Conservation (phyloP, 2,888 invertebrate species). For the Tyria jacobaeae region DNA sequence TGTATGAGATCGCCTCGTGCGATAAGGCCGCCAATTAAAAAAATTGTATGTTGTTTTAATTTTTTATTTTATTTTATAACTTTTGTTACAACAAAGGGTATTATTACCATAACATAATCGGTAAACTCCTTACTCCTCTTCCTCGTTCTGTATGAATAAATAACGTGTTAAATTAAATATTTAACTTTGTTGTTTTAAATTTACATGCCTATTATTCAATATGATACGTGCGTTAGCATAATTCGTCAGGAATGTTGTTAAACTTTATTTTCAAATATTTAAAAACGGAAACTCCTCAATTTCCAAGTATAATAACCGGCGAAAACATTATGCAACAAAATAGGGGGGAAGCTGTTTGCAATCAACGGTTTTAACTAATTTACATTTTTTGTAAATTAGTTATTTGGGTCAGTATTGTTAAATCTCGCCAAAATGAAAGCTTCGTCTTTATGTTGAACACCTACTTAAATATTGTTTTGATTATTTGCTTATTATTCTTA, state of each 20-base stretch:
- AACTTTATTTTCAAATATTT: neutral
- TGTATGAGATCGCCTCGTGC: no score
- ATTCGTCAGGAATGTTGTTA: neutral
- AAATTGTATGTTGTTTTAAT: no score
- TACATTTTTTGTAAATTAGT: conserved; percentile 16
- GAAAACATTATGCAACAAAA: conserved; percentile 5
- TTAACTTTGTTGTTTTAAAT: no score
- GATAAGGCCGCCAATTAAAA: no score
- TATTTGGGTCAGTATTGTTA: conserved; percentile 19
- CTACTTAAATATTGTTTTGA: neutral
- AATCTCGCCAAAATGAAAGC: conserved; percentile 7
- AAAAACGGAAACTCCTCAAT: conserved; percentile 4
- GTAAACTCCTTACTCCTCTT: neutral
- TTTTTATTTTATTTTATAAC: no score
- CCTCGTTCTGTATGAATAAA: no score
- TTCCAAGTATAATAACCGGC: neutral
- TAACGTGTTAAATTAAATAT: no score
- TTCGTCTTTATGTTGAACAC: neutral
- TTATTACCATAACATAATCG: no score
- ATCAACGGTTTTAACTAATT: conserved; percentile 14
- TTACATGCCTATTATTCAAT: neutral
- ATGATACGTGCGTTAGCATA: neutral
- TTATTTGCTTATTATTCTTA: neutral
- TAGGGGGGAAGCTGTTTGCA: conserved; percentile 1
- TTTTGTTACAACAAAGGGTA: no score